Conservation (phyloP, 2,888 invertebrate genomes). For the Aspidiotus rigidus region DNA sequence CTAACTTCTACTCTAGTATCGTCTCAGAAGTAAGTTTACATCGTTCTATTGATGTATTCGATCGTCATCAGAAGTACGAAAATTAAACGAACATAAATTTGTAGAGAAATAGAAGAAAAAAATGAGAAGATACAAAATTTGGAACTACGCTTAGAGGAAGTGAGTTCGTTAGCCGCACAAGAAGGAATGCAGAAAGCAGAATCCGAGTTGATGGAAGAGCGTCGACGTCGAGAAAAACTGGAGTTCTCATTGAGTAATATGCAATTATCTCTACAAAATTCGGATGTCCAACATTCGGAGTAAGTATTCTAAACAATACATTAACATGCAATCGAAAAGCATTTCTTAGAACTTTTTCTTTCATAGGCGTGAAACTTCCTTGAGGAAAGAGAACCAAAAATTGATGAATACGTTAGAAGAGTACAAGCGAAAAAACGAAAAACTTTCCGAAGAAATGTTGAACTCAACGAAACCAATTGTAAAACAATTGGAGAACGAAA, state of each 20-base stretch:
- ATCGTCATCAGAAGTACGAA: background rate
- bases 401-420: constrained; percentile 59
- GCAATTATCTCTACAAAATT: constrained; percentile 39
- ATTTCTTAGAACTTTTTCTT: background rate
- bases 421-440: constrained; percentile 63
- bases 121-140: constrained; percentile 51
- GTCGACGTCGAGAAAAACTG: constrained; percentile 37
- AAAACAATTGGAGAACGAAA: constrained; percentile 67
- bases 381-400: constrained; percentile 59
- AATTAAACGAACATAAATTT: constrained; percentile 8
- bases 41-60: background rate
- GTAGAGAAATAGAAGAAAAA: constrained; percentile 53
- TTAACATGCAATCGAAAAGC: too few relatives aligned
- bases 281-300: constrained; percentile 48
- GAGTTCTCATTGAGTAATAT: constrained; percentile 37
- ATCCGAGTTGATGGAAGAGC: constrained; percentile 37
- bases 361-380: constrained; percentile 52
- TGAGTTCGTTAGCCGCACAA: constrained; percentile 41
- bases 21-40: constrained; percentile 48
- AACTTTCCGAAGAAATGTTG: constrained; percentile 58
- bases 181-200: constrained; percentile 38
- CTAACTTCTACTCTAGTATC: constrained; percentile 62
- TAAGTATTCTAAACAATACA: constrained; percentile 37
- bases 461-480: constrained; percentile 65
- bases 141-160: constrained; percentile 49